Percentiles rank a stretch among this genome's conserved stretches.
phyloP scores from a whole-genome alignment of 2,888 invertebrate species.

The Himalopsyche anomala region DNA sequence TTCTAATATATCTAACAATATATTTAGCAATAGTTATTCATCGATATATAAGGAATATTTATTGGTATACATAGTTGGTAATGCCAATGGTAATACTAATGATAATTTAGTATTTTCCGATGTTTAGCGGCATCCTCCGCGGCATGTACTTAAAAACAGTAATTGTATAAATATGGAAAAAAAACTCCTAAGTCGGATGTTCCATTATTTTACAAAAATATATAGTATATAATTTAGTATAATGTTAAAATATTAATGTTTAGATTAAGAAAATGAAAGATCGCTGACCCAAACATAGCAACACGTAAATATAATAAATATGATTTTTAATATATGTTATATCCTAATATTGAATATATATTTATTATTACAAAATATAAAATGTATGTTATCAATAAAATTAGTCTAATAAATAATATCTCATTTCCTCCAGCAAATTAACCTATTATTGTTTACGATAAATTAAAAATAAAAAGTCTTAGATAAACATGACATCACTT shows the following conservation, averaged over 20 bases:
- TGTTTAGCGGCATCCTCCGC: slow-evolving; percentile 52
- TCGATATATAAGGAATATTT: slow-evolving; percentile 13
- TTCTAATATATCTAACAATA: slow-evolving; percentile 43
- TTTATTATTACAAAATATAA: slow-evolving; percentile 58
- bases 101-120: slow-evolving; percentile 45
- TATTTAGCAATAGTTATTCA: slow-evolving; percentile 43
- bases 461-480: slow-evolving; percentile 41
- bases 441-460: slow-evolving; percentile 50
- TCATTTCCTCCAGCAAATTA: slow-evolving; percentile 65
- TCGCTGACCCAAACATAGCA: slow-evolving; percentile 66
- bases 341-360: slow-evolving; percentile 54
- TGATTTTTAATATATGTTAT: slow-evolving; percentile 59
- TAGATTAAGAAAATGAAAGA: slow-evolving; percentile 59
- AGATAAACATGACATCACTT: not conserved
- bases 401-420: slow-evolving; percentile 65
- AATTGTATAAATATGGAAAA: slow-evolving; percentile 43
- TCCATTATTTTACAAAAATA: slow-evolving; percentile 23
- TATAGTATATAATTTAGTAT: slow-evolving; percentile 7
- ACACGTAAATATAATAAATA: slow-evolving; percentile 58
- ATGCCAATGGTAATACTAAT: slow-evolving; percentile 23
- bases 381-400: slow-evolving; percentile 66
- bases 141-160: slow-evolving; percentile 61
- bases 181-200: slow-evolving; percentile 21
- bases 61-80: not conserved
- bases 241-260: slow-evolving; percentile 46